Evolutionary conservation across 2,797 vertebrate genomes (phyloP).

Genomic region (Morelia viridis): DNA sequence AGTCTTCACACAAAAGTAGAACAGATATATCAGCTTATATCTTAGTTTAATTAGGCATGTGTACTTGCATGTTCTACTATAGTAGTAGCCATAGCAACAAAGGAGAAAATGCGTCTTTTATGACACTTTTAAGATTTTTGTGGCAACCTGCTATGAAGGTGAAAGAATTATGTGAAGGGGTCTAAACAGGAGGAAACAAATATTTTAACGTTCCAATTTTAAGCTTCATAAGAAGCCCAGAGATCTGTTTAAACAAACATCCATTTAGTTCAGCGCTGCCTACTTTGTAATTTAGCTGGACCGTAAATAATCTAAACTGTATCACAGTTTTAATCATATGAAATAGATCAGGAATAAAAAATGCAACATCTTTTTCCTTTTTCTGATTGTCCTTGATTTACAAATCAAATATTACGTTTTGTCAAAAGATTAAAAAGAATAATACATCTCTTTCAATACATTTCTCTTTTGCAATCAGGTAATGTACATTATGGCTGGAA

Average conservation of each 20-base stretch:
- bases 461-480: not conserved
- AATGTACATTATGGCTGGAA: not conserved
- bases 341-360: not conserved
- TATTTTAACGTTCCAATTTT: not conserved
- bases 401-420: conserved; percentile 17
- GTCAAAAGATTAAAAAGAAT: not conserved
- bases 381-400: not conserved
- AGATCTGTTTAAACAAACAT: not conserved
- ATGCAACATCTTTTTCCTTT: not conserved
- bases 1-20: not conserved
- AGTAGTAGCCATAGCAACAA: not conserved
- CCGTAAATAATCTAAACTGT: not conserved
- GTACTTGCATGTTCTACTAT: not conserved
- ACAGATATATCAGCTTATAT: not conserved
- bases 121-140: not conserved
- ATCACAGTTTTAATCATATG: accelerated
- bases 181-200: not conserved
- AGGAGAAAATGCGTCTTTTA: not conserved
- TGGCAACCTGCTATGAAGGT: not conserved
- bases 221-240: not conserved
- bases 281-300: not conserved
- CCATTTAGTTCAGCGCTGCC: not conserved
- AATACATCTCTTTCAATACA: not conserved
- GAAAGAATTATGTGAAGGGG: not conserved
- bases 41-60: not conserved